These are phyloP conservation scores for Setophaga coronata DNA, from an alignment of 2,113 vertebrate genomes.

Conservation along the genomic window DNA sequence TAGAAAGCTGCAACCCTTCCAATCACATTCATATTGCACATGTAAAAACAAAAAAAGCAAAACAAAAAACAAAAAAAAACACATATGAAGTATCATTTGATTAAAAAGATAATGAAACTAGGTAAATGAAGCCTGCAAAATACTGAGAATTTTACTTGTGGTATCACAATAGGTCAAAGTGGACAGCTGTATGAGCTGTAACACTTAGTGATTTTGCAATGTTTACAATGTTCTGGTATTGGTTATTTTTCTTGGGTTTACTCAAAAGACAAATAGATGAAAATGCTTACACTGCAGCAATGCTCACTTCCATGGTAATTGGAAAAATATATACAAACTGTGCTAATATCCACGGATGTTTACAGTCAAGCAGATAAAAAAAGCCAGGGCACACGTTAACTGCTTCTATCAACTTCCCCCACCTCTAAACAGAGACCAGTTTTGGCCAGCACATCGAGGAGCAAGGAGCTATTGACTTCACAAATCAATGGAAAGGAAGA, in stretches of 20 bases:
- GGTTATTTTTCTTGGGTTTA: constrained; percentile 62
- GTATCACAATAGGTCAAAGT: constrained; percentile 17
- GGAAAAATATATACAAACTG: constrained; percentile 50
- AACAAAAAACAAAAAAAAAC: no score
- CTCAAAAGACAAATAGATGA: constrained; percentile 44
- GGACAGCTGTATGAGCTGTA: constrained; percentile 23
- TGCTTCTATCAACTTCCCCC: constrained; percentile 12
- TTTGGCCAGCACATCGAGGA: neutral
- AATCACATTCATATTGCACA: neutral
- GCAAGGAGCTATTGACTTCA: neutral
- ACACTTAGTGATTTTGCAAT: constrained; percentile 10
- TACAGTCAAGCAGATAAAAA: constrained; percentile 54
- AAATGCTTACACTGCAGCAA: constrained; percentile 52
- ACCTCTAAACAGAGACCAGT: neutral
- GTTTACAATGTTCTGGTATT: constrained; percentile 11
- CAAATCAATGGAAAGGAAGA: neutral
- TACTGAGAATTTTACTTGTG: neutral
- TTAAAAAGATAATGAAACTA: neutral
- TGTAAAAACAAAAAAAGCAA: neutral
- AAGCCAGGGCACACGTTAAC: constrained; percentile 4
- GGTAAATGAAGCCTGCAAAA: neutral
- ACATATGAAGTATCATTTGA: neutral
- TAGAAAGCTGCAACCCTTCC: neutral
- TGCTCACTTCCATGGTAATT: constrained; percentile 45
- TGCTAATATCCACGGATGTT: constrained; percentile 47